Percentiles rank a stretch among this genome's conserved stretches.
Conservation (phyloP, 92 coral and sea anemone genomes). For the Epizoanthus fatuus region DNA sequence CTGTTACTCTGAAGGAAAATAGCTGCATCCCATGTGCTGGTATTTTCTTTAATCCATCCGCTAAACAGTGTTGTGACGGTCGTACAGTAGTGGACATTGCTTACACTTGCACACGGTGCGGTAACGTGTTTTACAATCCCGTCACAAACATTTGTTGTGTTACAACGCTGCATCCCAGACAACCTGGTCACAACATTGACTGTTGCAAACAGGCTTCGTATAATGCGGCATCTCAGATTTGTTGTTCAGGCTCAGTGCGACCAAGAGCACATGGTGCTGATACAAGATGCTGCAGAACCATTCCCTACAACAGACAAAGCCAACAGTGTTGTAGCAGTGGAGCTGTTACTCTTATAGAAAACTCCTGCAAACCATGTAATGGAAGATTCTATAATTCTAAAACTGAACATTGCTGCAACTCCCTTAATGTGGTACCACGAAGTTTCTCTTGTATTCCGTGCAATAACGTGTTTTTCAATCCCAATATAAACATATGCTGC, state of each 20-base stretch:
- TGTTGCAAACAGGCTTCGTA: conserved; percentile 28
- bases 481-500: conserved; percentile 23
- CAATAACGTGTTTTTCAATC: background rate
- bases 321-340: conserved; percentile 1
- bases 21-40: conserved; percentile 40
- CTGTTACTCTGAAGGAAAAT: conserved; percentile 1
- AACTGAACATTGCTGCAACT: conserved; percentile 14
- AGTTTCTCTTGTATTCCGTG: background rate
- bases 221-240: conserved; percentile 17
- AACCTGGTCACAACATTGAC: conserved; percentile 7
- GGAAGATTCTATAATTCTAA: conserved; percentile 3
- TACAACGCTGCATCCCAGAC: background rate
- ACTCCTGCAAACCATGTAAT: background rate
- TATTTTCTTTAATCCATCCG: conserved; percentile 39
- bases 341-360: background rate
- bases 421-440: background rate
- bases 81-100: background rate
- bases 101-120: conserved; percentile 21
- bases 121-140: conserved; percentile 27
- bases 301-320: conserved; percentile 1
- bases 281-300: conserved; percentile 4
- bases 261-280: background rate
- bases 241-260: conserved; percentile 18
- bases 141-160: conserved; percentile 22
- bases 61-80: conserved; percentile 10